A percentile compares a stretch with the other conserved stretches of the same genome.
Evolutionary conservation across 2,888 invertebrate species (phyloP).

Genomic region (Rhagium mordax): DNA sequence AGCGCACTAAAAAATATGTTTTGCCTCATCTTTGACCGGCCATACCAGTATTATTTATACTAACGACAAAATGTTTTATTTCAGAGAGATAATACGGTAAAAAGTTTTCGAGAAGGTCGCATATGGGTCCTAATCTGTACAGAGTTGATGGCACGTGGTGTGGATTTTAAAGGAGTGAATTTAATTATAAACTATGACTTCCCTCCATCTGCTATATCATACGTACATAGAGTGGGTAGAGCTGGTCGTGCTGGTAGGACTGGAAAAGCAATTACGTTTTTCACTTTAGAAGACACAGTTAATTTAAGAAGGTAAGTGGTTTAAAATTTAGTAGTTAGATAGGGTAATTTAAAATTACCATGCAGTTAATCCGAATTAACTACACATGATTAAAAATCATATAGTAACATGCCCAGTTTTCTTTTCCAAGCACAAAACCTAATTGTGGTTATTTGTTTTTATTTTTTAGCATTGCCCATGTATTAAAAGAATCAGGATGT

Average conservation of each 20-base stretch:
- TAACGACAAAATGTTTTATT: constrained; percentile 60
- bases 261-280: constrained; percentile 94
- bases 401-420: too few relatives aligned
- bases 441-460: constrained; percentile 1
- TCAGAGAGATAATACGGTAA: constrained; percentile 92
- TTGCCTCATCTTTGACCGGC: too few relatives aligned
- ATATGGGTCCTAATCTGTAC: constrained; percentile 98
- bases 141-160: constrained; percentile 96
- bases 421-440: too few relatives aligned
- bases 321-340: too few relatives aligned
- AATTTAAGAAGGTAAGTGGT: constrained; percentile 83
- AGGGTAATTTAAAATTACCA: too few relatives aligned
- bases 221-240: constrained; percentile 90
- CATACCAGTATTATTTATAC: too few relatives aligned
- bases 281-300: constrained; percentile 90
- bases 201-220: constrained; percentile 90
- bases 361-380: too few relatives aligned
- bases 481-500: constrained; percentile 93
- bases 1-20: too few relatives aligned
- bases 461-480: constrained; percentile 85
- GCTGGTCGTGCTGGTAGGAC: constrained; percentile 94
- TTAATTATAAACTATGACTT: constrained; percentile 98
- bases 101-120: constrained; percentile 91
- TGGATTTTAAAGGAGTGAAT: constrained; percentile 97
- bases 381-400: too few relatives aligned